Evolutionary conservation across 2,113 vertebrate species (phyloP).

Genomic region (Nannospalax galili): DNA sequence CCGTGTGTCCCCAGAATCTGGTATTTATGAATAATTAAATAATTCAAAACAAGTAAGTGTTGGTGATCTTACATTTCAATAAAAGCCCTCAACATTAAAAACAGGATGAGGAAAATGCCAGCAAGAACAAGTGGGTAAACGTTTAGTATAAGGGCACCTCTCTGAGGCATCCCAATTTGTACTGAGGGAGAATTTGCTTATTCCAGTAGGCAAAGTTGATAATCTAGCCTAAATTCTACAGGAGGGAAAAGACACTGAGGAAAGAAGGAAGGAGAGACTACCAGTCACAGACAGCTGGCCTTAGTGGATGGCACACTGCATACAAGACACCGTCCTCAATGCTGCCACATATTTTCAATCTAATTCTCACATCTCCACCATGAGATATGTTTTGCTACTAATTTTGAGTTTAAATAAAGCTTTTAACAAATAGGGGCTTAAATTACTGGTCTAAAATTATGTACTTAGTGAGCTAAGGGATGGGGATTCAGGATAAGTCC

Average conservation of each 20-base stretch:
- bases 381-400: not conserved
- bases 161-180: not conserved
- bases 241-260: too few relatives aligned
- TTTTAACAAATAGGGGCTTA: conserved; percentile 3
- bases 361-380: not conserved
- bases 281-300: not conserved
- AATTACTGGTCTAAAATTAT: not conserved
- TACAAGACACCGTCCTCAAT: not conserved
- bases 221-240: not conserved
- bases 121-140: not conserved
- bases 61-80: not conserved
- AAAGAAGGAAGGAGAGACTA: not conserved
- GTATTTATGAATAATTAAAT: not conserved
- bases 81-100: not conserved
- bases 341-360: not conserved
- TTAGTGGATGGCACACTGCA: not conserved
- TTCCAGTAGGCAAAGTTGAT: not conserved
- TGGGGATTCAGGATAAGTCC: not conserved
- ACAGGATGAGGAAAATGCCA: not conserved
- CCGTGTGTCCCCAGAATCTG: not conserved
- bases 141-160: not conserved
- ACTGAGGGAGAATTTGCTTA: not conserved
- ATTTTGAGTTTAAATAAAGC: not conserved
- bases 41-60: not conserved
- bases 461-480: not conserved